phyloP scores from a whole-genome alignment of 2,797 vertebrate genomes.

The Falco columbarius region DNA sequence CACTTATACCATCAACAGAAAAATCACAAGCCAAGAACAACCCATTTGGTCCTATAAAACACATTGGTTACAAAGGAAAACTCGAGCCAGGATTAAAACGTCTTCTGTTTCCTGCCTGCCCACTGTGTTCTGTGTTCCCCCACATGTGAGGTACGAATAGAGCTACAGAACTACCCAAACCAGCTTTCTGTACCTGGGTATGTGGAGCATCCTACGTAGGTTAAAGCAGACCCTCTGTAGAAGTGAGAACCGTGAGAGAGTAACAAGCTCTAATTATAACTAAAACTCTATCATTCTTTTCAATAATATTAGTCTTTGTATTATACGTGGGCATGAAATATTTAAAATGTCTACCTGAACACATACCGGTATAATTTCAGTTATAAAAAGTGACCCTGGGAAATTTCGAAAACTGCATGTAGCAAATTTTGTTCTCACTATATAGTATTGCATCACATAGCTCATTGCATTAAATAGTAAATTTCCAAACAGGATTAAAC shows the following conservation, averaged over 20 bases:
- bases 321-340: not conserved
- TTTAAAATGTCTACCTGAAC: not conserved
- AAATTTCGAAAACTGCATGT: not conserved
- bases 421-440: not conserved
- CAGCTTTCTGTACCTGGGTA: not conserved
- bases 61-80: not conserved
- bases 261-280: not conserved
- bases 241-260: not conserved
- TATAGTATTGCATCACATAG: not conserved
- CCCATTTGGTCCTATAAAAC: not conserved
- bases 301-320: not conserved
- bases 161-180: not conserved
- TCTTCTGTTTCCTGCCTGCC: not conserved
- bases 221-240: not conserved
- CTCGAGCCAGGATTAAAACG: not conserved
- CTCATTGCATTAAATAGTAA: not conserved
- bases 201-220: not conserved
- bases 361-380: not conserved
- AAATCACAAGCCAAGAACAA: not conserved
- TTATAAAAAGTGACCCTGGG: not conserved
- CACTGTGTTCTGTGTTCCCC: not conserved
- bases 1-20: not conserved
- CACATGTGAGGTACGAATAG: not conserved
- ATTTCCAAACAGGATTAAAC: not conserved
- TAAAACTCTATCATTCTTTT: not conserved